Evolutionary conservation across 2,113 vertebrate species (phyloP).

Genomic region (Cisticola juncidis): DNA sequence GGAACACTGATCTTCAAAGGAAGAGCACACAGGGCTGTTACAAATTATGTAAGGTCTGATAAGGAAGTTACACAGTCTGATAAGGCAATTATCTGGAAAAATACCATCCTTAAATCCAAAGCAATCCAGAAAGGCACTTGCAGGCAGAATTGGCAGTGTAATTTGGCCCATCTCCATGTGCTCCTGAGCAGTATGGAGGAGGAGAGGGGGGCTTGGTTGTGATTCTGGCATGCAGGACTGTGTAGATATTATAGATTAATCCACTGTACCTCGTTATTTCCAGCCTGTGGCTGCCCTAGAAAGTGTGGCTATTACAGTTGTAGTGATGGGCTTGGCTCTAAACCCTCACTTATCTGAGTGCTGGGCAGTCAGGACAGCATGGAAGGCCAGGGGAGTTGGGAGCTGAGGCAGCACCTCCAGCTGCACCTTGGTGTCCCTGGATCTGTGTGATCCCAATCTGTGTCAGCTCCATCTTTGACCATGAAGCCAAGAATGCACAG

Average conservation of each 20-base stretch:
- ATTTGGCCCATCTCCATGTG: background rate
- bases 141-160: background rate
- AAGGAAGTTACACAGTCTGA: background rate
- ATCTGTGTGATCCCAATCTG: rapidly evolving
- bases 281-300: background rate
- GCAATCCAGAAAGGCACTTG: background rate
- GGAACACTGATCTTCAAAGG: background rate
- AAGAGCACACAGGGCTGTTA: background rate
- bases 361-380: rapidly evolving
- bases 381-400: background rate
- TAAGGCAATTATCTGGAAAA: background rate
- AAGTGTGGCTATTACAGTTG: background rate
- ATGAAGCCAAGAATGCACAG: background rate
- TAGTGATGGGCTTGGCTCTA: background rate
- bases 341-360: background rate
- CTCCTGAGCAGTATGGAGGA: background rate
- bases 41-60: background rate
- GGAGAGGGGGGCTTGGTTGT: background rate
- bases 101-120: background rate
- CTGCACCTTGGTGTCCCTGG: background rate
- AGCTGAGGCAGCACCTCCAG: background rate
- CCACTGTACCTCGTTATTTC: background rate
- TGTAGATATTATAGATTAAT: background rate
- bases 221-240: background rate
- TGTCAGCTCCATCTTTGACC: background rate